Conservation (phyloP, 2,797 vertebrate genomes). For the Mallotus villosus region DNA sequence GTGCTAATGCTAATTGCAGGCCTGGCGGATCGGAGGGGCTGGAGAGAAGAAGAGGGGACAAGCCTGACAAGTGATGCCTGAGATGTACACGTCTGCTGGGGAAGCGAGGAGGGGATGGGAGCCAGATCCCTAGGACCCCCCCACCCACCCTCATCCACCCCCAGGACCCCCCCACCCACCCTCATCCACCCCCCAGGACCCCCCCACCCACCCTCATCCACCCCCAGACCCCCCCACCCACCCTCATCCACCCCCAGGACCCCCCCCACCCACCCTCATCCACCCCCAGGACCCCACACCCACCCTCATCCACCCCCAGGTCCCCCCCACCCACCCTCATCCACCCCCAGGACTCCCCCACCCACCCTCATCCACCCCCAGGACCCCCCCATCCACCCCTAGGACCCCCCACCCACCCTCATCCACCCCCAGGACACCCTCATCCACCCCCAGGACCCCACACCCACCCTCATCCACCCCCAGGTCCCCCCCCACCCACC, state of each 20-base stretch:
- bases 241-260: no score
- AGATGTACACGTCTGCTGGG: conserved; percentile 15
- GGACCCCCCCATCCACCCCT: neutral
- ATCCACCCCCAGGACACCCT: no score
- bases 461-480: neutral
- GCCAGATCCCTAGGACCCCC: neutral
- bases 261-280: neutral
- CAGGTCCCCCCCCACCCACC: neutral
- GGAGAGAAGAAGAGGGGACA: conserved; percentile 10
- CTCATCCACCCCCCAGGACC: neutral
- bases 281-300: no score
- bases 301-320: neutral
- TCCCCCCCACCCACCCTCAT: neutral
- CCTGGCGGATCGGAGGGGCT: conserved; percentile 12
- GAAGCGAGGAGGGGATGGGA: neutral
- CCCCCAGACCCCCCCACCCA: conserved; percentile 29
- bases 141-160: neutral
- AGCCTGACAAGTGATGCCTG: conserved; percentile 36
- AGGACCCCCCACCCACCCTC: no score
- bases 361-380: neutral
- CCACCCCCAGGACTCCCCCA: no score
- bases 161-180: neutral
- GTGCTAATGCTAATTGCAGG: conserved; percentile 30
- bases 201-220: conserved; percentile 5
- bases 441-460: no score